A percentile compares a stretch with the other conserved stretches of the same genome.
phyloP scores from a whole-genome alignment of 2,797 vertebrate genomes.

The Chaetodon trifasciatus region DNA sequence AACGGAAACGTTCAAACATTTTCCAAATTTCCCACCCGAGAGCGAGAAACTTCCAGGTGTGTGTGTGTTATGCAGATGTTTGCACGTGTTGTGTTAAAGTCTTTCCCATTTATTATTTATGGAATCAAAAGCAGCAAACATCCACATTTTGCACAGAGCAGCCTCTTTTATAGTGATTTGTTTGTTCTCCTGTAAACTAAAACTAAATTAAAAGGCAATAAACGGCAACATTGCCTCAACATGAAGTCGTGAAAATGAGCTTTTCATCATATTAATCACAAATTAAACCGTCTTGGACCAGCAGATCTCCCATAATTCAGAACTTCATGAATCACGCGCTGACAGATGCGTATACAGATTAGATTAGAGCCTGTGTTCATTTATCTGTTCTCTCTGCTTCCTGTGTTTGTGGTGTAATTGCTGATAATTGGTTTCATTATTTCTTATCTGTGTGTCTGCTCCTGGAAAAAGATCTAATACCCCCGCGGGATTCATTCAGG shows the following conservation, averaged over 20 bases:
- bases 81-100: neutral
- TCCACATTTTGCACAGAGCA: neutral
- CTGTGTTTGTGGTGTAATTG: constrained; percentile 2
- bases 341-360: neutral
- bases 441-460: neutral
- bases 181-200: neutral
- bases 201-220: neutral
- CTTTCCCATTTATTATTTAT: neutral
- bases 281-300: neutral
- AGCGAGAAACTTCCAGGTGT: neutral
- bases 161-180: neutral
- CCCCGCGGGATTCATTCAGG: neutral
- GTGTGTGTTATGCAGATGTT: neutral
- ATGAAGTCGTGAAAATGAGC: neutral
- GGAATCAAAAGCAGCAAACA: neutral
- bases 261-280: neutral
- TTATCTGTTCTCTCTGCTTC: neutral
- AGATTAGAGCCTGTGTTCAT: neutral
- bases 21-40: no score
- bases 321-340: neutral
- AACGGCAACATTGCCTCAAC: neutral
- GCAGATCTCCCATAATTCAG: neutral
- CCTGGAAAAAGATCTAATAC: constrained; percentile 10
- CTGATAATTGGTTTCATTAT: constrained; percentile 13
- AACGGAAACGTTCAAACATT: neutral